Conservation (phyloP, 1,140 invertebrate species). For the Pantala flavescens region DNA sequence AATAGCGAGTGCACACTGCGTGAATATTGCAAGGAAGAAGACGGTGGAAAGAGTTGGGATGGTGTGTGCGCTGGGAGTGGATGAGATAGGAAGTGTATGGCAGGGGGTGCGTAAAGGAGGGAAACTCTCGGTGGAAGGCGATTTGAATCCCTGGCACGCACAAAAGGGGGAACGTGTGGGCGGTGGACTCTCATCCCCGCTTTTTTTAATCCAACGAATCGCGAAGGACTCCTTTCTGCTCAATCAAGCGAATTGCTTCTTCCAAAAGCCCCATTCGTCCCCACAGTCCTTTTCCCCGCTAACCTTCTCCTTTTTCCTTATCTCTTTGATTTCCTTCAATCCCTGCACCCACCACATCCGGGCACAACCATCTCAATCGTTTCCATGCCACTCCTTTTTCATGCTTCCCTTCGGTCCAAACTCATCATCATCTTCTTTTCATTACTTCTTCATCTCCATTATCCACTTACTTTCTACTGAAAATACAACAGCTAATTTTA, state of each 20-base stretch:
- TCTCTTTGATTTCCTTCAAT: neutral
- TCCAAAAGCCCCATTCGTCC: neutral
- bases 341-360: neutral
- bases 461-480: neutral
- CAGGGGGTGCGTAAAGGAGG: neutral
- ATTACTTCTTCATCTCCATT: neutral
- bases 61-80: neutral
- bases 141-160: constrained; percentile 7
- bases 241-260: constrained; percentile 4
- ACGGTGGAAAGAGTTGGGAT: neutral
- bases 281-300: neutral
- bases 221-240: neutral
- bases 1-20: neutral
- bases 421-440: neutral
- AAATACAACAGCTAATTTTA: too few relatives aligned
- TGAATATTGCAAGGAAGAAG: neutral
- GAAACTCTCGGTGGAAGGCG: neutral
- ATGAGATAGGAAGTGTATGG: constrained; percentile 5
- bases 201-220: constrained; percentile 3
- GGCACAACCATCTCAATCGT: neutral
- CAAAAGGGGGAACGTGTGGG: neutral
- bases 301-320: neutral
- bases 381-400: neutral
- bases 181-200: neutral
- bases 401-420: neutral